Conservation (phyloP, 2,888 invertebrate genomes). For the Hofmannophila pseudospretella region DNA sequence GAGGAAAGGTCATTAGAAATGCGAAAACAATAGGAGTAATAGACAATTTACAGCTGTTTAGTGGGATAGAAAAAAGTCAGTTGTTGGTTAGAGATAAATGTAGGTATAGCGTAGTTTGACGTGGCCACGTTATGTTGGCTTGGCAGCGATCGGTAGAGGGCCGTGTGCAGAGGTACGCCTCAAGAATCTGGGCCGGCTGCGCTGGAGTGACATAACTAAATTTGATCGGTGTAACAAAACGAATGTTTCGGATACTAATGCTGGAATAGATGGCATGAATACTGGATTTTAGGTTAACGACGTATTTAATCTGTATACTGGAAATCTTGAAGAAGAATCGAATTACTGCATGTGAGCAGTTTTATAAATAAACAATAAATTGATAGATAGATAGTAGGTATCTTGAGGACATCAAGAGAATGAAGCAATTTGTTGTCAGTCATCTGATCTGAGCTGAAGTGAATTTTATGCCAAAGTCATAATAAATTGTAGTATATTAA, state of each 20-base stretch:
- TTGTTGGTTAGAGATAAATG: conserved; percentile 53
- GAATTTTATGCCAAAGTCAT: too few species aligned
- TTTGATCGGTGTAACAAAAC: conserved; percentile 68
- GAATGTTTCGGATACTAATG: conserved; percentile 48
- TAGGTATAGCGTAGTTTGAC: conserved; percentile 34
- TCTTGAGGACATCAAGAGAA: too few species aligned
- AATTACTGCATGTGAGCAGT: too few species aligned
- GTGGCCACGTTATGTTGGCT: conserved; percentile 51
- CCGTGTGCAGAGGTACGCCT: conserved; percentile 71
- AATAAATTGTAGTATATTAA: too few species aligned
- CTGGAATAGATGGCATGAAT: conserved; percentile 22
- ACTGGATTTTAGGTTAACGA: conserved; percentile 7
- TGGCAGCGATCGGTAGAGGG: conserved; percentile 63
- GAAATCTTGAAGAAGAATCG: too few species aligned
- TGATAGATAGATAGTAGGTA: too few species aligned
- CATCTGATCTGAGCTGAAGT: too few species aligned
- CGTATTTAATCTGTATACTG: too few species aligned
- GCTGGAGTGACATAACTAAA: conserved; percentile 77
- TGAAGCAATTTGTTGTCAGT: too few species aligned
- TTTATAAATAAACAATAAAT: too few species aligned
- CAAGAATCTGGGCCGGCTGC: conserved; percentile 72
- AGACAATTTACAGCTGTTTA: conserved; percentile 39
- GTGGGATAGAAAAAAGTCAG: conserved; percentile 53
- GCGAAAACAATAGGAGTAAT: conserved; percentile 26
- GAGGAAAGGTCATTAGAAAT: conserved; percentile 12